Evolutionary conservation across 2,888 invertebrate species (phyloP).

Genomic region (Drosophila anceps): DNA sequence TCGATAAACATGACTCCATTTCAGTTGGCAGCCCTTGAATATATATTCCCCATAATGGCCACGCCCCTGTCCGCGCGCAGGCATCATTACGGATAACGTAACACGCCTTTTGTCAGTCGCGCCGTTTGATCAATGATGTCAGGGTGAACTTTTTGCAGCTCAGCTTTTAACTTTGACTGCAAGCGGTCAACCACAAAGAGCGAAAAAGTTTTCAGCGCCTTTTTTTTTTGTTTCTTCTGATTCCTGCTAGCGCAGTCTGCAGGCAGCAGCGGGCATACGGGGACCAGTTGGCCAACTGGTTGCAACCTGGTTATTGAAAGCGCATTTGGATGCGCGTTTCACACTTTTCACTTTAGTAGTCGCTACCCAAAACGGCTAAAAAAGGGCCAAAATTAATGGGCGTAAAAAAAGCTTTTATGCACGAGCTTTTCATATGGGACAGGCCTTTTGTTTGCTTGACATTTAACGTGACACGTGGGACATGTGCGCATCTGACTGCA

Average conservation of each 20-base stretch:
- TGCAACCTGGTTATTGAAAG: conserved; percentile 54
- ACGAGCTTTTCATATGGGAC: conserved; percentile 50
- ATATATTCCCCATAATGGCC: conserved; percentile 15
- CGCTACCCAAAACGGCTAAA: neutral
- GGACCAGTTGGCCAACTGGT: conserved; percentile 11
- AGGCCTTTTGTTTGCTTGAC: conserved; percentile 77
- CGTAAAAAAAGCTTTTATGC: conserved; percentile 72
- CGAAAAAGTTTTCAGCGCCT: conserved; percentile 54
- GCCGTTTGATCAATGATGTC: conserved; percentile 64
- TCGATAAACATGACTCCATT: conserved; percentile 6
- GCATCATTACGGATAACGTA: conserved; percentile 50
- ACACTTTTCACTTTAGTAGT: conserved; percentile 57
- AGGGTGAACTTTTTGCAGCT: conserved; percentile 50
- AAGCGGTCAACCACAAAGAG: conserved; percentile 74
- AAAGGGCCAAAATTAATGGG: conserved; percentile 66
- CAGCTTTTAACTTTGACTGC: conserved; percentile 75
- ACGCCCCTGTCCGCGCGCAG: neutral
- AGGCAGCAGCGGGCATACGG: neutral
- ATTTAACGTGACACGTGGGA: conserved; percentile 75
- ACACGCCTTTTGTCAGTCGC: conserved; percentile 41
- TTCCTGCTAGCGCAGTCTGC: neutral
- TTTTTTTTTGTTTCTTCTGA: conserved; percentile 22
- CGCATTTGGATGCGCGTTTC: conserved; percentile 52
- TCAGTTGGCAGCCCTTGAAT: conserved; percentile 16
- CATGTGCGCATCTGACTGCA: conserved; percentile 59